Evolutionary conservation across 2,888 invertebrate species (phyloP).

Genomic region (Salticus scenicus): DNA sequence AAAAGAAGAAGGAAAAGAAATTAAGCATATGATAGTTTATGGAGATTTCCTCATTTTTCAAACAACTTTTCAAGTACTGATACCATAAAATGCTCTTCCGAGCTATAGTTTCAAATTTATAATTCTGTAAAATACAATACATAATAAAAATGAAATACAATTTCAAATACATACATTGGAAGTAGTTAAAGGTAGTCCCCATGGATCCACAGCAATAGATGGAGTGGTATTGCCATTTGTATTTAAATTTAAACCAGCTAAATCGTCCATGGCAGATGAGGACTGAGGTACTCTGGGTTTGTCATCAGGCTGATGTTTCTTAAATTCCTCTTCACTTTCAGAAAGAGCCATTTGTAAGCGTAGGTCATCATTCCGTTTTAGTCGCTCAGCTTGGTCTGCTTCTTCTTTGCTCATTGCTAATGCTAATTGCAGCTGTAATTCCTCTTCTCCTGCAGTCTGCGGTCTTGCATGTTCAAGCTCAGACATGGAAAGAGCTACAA

Average conservation of each 20-base stretch:
- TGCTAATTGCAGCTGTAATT: constrained; percentile 96
- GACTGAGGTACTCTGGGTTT: neutral
- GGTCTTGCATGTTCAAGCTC: constrained; percentile 96
- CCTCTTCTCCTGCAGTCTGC: constrained; percentile 97
- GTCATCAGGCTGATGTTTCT: constrained; percentile 5
- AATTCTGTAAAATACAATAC: too few relatives aligned
- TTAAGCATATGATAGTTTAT: too few relatives aligned
- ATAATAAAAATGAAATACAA: too few relatives aligned
- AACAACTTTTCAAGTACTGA: too few relatives aligned
- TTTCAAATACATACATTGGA: constrained; percentile 37
- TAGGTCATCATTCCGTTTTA: constrained; percentile 91
- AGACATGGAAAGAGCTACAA: constrained; percentile 66
- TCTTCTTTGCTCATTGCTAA: constrained; percentile 99
- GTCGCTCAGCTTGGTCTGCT: constrained; percentile 96
- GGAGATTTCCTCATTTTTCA: too few relatives aligned
- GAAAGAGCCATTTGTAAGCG: constrained; percentile 91
- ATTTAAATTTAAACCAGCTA: constrained; percentile 67
- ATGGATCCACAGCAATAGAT: constrained; percentile 75
- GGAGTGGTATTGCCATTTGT: neutral
- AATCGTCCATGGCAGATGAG: constrained; percentile 72
- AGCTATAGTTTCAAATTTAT: too few relatives aligned
- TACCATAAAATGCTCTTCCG: too few relatives aligned
- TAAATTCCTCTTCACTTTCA: constrained; percentile 89
- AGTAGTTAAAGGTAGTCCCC: constrained; percentile 79
- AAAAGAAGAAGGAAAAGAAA: too few relatives aligned